These are phyloP conservation scores for Apolygus lucorum DNA, from an alignment of 1,140 invertebrate species.

Conservation along the genomic window DNA sequence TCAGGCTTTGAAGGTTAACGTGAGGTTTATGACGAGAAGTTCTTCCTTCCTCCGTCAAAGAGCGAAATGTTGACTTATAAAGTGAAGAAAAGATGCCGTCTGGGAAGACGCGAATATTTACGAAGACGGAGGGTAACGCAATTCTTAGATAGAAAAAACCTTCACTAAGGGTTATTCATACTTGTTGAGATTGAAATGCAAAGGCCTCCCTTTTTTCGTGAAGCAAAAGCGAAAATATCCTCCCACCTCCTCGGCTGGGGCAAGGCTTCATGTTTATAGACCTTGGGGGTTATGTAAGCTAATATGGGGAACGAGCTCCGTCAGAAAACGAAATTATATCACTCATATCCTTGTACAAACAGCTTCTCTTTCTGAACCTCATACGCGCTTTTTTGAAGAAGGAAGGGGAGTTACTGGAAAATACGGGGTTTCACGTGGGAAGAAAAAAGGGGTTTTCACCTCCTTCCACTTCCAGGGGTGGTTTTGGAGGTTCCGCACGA, in stretches of 20 bases:
- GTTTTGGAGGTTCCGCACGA: not conserved
- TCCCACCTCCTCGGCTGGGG: not conserved
- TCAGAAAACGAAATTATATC: slow-evolving; percentile 6
- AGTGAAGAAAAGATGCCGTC: not conserved
- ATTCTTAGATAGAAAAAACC: not conserved
- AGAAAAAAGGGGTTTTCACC: not conserved
- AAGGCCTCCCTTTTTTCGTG: not conserved
- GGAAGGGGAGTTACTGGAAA: not conserved
- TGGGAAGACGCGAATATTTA: not conserved
- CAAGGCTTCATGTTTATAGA: not conserved
- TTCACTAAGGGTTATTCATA: not conserved
- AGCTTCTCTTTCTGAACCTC: not conserved
- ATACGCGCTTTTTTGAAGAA: not conserved
- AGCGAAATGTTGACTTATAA: not conserved
- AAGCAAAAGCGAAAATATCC: not conserved
- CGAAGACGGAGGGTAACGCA: not conserved
- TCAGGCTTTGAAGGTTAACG: no score
- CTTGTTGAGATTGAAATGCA: not conserved
- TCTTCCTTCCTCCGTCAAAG: not conserved
- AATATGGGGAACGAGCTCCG: not conserved
- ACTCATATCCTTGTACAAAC: slow-evolving; percentile 9
- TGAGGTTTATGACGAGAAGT: no score
- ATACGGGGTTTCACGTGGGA: not conserved
- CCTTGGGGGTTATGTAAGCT: slow-evolving; percentile 2
- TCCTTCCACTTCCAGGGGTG: no score